Conservation (phyloP, 2,888 invertebrate genomes). For the Ecdyonurus torrentis region DNA sequence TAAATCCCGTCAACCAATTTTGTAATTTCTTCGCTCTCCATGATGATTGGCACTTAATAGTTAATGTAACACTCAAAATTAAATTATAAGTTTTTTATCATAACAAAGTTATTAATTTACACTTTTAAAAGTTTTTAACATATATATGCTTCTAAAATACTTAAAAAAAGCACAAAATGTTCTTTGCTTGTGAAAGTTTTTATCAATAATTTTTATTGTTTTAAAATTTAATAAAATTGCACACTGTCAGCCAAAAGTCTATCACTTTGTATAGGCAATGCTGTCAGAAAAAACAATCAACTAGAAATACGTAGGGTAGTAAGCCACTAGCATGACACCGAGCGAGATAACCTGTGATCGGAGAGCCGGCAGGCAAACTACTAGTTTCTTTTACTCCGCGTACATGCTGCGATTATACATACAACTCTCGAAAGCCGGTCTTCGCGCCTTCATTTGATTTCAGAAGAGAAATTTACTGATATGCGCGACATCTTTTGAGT, state of each 20-base stretch:
- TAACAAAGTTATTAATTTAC: background rate
- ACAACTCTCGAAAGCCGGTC: background rate
- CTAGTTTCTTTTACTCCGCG: background rate
- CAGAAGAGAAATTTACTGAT: too few species aligned
- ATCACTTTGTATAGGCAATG: background rate
- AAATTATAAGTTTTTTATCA: background rate
- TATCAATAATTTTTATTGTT: background rate
- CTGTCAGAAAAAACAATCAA: background rate
- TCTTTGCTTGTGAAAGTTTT: background rate
- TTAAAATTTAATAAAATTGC: too few species aligned
- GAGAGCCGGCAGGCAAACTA: background rate
- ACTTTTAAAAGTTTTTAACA: too few species aligned
- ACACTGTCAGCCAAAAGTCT: background rate
- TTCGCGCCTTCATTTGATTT: background rate
- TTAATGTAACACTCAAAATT: background rate
- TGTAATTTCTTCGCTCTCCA: conserved; percentile 81
- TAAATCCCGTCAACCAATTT: conserved; percentile 82
- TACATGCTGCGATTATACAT: background rate
- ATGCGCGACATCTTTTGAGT: too few species aligned
- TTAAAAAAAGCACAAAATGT: background rate
- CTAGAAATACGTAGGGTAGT: too few species aligned
- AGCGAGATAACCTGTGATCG: background rate
- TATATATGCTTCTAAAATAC: background rate
- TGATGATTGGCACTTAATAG: conserved; percentile 15
- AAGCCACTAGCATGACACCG: background rate